A percentile compares a stretch with the other conserved stretches of the same genome.
These are phyloP conservation scores for Geodia barretti DNA, from an alignment of 37 sponge, comb jelly and placozoan species.

Conservation along the genomic window DNA sequence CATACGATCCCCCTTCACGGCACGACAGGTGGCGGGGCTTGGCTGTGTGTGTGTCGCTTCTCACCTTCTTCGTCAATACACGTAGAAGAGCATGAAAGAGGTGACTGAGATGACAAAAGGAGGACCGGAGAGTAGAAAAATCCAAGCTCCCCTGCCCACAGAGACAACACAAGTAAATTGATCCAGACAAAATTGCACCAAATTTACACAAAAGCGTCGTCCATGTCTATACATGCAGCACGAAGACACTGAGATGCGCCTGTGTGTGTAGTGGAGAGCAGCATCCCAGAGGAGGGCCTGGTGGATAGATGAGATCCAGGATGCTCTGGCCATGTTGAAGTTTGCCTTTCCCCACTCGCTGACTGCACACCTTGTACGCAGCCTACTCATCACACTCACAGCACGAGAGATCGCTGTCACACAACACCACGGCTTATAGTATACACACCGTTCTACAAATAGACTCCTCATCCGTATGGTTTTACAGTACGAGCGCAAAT, in stretches of 20 bases:
- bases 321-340: slow-evolving; percentile 89
- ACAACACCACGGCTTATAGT: too few species aligned
- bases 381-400: slow-evolving; percentile 13
- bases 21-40: background rate
- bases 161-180: too few species aligned
- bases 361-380: slow-evolving; percentile 33
- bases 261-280: too few species aligned
- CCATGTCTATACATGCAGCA: too few species aligned
- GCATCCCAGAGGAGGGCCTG: slow-evolving; percentile 84
- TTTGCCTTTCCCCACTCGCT: slow-evolving; percentile 52
- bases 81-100: slow-evolving; percentile 82
- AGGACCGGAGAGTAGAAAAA: slow-evolving; percentile 84
- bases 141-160: slow-evolving; percentile 77
- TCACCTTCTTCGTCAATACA: slow-evolving; percentile 86
- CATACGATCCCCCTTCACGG: too few species aligned
- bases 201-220: too few species aligned
- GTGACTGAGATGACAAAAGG: slow-evolving; percentile 68
- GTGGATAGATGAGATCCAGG: slow-evolving; percentile 89
- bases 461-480: background rate
- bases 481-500: background rate
- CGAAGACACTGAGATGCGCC: too few species aligned
- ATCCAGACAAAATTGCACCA: too few species aligned
- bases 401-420: too few species aligned
- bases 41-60: too few species aligned
- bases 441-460: background rate